Evolutionary conservation across 2,888 invertebrate genomes (phyloP).

Genomic region (Leuctra nigra): DNA sequence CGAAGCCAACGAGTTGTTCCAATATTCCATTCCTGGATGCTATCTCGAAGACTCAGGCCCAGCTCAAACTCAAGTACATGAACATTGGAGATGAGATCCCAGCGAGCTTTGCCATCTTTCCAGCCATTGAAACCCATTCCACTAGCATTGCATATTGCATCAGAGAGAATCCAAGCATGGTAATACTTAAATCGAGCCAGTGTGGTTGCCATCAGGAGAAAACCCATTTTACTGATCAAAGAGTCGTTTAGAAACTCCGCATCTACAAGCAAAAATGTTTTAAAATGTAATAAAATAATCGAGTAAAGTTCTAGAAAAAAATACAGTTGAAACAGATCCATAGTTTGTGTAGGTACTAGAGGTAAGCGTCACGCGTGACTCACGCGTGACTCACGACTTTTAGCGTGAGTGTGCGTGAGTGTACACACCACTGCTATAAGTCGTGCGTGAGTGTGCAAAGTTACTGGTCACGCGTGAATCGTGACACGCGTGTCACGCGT

Average conservation of each 20-base stretch:
- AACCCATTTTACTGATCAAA: slow-evolving; percentile 62
- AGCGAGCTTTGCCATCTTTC: slow-evolving; percentile 65
- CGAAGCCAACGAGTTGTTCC: slow-evolving; percentile 93
- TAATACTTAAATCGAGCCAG: slow-evolving; percentile 88
- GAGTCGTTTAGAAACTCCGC: slow-evolving; percentile 56
- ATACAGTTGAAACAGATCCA: no score
- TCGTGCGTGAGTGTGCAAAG: no score
- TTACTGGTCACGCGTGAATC: no score
- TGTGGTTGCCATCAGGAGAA: slow-evolving; percentile 66
- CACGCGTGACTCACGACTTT: no score
- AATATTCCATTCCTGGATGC: slow-evolving; percentile 90
- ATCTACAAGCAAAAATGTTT: slow-evolving; percentile 39
- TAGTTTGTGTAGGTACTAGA: no score
- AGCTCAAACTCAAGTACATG: slow-evolving; percentile 86
- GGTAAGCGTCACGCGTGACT: no score
- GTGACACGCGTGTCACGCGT: no score
- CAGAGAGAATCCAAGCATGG: slow-evolving; percentile 94
- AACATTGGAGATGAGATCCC: slow-evolving; percentile 92
- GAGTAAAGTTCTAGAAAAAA: no score
- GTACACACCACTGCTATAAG: no score
- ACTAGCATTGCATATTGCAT: slow-evolving; percentile 90
- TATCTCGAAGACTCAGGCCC: slow-evolving; percentile 76
- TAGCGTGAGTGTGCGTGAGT: no score
- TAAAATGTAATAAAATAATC: no score
- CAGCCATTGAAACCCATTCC: slow-evolving; percentile 86